Conservation (phyloP, 2,888 invertebrate genomes). For the Anorthoa munda region DNA sequence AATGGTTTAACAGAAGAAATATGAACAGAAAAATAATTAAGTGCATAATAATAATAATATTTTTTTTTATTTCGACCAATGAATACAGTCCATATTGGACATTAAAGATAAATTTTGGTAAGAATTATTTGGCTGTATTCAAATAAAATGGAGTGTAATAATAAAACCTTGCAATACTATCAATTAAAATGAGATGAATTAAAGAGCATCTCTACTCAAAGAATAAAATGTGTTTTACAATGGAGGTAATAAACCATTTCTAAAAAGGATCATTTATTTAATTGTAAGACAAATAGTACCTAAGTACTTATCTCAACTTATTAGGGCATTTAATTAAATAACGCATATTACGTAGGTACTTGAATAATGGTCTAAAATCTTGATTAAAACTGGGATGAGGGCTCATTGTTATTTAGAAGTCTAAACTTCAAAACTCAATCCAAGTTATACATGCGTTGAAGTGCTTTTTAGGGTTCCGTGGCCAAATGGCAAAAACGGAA, state of each 20-base stretch:
- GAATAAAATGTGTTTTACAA: not conserved
- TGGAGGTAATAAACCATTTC: not conserved
- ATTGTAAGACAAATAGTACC: not conserved
- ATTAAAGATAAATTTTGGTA: too few relatives aligned
- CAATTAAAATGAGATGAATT: too few relatives aligned
- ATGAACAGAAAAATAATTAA: not conserved
- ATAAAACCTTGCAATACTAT: too few relatives aligned
- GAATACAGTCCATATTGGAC: too few relatives aligned
- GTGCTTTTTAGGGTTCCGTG: too few relatives aligned
- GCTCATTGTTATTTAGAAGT: conserved; percentile 69
- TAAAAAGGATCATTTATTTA: not conserved
- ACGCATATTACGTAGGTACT: not conserved
- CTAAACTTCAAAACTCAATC: conserved; percentile 51
- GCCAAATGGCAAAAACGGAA: too few relatives aligned
- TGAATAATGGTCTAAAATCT: conserved; percentile 25
- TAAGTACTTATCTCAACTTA: not conserved
- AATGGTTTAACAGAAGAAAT: not conserved
- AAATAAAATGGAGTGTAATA: too few relatives aligned
- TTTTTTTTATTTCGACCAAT: too few relatives aligned
- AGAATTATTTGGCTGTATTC: too few relatives aligned
- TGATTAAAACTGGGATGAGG: conserved; percentile 64
- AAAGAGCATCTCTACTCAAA: not conserved
- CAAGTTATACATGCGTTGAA: conserved; percentile 27
- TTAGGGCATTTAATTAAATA: conserved; percentile 23
- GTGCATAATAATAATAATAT: too few relatives aligned